These are phyloP conservation scores for Lindbergichthys nudifrons DNA, from an alignment of 2,797 vertebrate genomes.

Conservation along the genomic window DNA sequence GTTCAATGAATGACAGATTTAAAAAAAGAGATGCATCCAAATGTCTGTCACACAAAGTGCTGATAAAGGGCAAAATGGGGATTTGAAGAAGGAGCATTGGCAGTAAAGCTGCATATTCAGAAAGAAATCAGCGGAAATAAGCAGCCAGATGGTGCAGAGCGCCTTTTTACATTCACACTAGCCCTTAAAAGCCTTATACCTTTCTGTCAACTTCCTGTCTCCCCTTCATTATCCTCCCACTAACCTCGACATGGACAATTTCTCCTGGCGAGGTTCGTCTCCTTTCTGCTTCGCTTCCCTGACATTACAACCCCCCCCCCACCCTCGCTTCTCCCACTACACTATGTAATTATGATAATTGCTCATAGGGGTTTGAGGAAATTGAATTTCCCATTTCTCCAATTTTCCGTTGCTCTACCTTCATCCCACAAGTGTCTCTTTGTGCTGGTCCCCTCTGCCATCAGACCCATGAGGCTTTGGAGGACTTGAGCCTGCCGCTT, in stretches of 20 bases:
- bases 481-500: constrained; percentile 25
- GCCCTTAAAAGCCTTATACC: constrained; percentile 43
- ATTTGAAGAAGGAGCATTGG: constrained; percentile 24
- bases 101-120: constrained; percentile 25
- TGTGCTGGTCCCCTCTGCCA: constrained; percentile 16
- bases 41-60: background rate
- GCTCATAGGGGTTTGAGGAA: constrained; percentile 70
- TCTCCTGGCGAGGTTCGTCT: constrained; percentile 47
- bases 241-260: constrained; percentile 30
- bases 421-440: constrained; percentile 41
- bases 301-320: constrained; percentile 48
- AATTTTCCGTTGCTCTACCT: constrained; percentile 20
- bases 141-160: constrained; percentile 27
- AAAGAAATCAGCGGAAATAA: constrained; percentile 15
- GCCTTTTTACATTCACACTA: constrained; percentile 41
- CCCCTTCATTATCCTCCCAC: constrained; percentile 42
- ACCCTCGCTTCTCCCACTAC: constrained; percentile 48
- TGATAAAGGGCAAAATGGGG: background rate
- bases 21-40: constrained; percentile 3
- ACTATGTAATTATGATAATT: constrained; percentile 78
- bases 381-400: constrained; percentile 69
- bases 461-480: background rate
- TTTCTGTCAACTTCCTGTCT: constrained; percentile 33
- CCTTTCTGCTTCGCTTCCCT: constrained; percentile 58
- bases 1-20: background rate